phyloP scores from a whole-genome alignment of 2,888 invertebrate species.

The Camponotus fellah region DNA sequence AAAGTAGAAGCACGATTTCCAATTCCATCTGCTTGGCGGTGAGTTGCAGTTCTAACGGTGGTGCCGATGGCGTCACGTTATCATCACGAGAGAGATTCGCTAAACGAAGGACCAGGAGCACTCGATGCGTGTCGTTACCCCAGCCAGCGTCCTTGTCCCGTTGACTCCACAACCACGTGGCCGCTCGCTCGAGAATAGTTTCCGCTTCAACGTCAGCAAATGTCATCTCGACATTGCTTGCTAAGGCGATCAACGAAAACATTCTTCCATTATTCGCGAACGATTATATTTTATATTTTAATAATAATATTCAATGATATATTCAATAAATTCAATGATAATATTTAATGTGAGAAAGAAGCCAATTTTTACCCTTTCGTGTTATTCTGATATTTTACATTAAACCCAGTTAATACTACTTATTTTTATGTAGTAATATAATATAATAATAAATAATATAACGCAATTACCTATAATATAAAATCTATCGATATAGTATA shows the following conservation, averaged over 20 bases:
- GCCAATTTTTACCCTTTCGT: not conserved
- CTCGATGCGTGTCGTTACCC: conserved; percentile 94
- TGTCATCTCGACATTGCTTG: conserved; percentile 35
- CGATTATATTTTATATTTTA: not conserved
- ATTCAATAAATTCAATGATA: too few species aligned
- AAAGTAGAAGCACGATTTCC: conserved; percentile 93
- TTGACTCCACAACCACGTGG: conserved; percentile 92
- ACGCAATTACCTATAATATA: too few species aligned
- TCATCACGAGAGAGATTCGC: conserved; percentile 88
- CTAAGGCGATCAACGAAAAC: not conserved
- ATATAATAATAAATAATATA: too few species aligned
- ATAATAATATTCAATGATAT: too few species aligned
- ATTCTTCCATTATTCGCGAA: not conserved
- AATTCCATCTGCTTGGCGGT: conserved; percentile 96
- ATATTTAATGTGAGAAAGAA: not conserved
- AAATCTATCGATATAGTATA: too few species aligned
- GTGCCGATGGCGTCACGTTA: conserved; percentile 88
- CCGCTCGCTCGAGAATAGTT: conserved; percentile 89
- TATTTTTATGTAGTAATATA: too few species aligned
- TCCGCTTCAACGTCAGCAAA: conserved; percentile 81
- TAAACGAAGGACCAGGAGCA: conserved; percentile 92
- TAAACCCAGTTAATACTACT: too few species aligned
- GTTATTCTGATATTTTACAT: too few species aligned
- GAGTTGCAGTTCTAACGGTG: conserved; percentile 90
- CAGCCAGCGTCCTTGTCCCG: conserved; percentile 93